Evolutionary conservation across 2,797 vertebrate genomes (phyloP).

Genomic region (Pangasius larnaudii): DNA sequence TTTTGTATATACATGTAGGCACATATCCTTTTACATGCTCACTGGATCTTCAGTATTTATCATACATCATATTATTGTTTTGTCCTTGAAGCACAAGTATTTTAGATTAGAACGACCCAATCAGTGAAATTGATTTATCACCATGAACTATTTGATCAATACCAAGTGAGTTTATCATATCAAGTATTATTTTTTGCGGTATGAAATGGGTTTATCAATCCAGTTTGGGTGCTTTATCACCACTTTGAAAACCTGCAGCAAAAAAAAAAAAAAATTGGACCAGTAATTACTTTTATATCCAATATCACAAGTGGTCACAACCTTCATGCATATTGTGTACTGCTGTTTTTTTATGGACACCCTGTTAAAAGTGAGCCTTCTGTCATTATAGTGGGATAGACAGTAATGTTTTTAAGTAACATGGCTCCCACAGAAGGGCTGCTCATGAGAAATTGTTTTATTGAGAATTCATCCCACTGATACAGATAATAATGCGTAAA

Average conservation of each 20-base stretch:
- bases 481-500: too few species aligned
- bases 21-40: conserved; percentile 49
- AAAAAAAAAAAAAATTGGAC: not conserved
- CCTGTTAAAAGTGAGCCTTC: not conserved
- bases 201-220: not conserved
- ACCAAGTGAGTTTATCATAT: not conserved
- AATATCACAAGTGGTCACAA: not conserved
- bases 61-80: conserved; percentile 45
- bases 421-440: conserved; percentile 28
- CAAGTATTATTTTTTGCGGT: conserved; percentile 17
- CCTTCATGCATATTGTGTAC: not conserved
- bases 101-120: conserved; percentile 32
- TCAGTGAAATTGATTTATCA: not conserved
- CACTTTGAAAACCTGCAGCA: conserved; percentile 2
- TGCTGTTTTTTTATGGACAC: conserved; percentile 7
- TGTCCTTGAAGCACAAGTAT: conserved; percentile 52
- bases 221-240: conserved; percentile 10
- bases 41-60: conserved; percentile 42
- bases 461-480: not conserved
- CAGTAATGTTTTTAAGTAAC: not conserved
- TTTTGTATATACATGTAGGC: conserved; percentile 42
- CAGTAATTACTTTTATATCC: conserved; percentile 35
- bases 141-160: not conserved
- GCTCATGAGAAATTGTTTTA: conserved; percentile 1
- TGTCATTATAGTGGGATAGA: not conserved